Conservation (phyloP, 2,797 vertebrate species). For the Ctenochaetus hawaiiensis region DNA sequence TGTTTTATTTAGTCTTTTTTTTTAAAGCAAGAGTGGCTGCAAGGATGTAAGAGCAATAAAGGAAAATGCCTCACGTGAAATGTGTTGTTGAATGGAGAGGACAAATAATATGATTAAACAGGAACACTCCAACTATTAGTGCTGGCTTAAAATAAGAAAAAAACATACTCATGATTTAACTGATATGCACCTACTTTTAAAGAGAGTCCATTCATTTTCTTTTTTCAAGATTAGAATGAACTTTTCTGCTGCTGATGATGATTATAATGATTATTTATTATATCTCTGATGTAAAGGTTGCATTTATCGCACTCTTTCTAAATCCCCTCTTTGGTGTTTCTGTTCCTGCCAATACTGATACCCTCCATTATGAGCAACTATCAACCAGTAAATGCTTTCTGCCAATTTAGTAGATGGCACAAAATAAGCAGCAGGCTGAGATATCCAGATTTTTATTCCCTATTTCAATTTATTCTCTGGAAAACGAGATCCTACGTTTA, state of each 20-base stretch:
- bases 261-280: no score
- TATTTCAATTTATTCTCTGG: no score
- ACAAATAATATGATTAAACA: background rate
- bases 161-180: no score
- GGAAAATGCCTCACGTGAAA: constrained; percentile 1
- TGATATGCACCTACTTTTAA: no score
- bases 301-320: background rate
- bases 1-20: background rate
- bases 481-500: background rate
- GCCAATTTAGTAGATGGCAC: no score
- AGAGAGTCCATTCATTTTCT: background rate
- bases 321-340: background rate
- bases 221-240: background rate
- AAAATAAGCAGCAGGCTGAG: background rate
- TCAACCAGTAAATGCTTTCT: background rate
- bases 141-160: no score
- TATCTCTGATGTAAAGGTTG: background rate
- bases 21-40: constrained; percentile 25
- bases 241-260: no score
- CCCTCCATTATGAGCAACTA: background rate
- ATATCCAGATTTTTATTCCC: background rate
- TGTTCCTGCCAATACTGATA: background rate
- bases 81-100: background rate
- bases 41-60: constrained; percentile 56
- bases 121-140: no score